Evolutionary conservation across 2,797 vertebrate genomes (phyloP), one percentile per base, ranked within the genome.

Genomic region (Scyliorhinus canicula): DNA sequence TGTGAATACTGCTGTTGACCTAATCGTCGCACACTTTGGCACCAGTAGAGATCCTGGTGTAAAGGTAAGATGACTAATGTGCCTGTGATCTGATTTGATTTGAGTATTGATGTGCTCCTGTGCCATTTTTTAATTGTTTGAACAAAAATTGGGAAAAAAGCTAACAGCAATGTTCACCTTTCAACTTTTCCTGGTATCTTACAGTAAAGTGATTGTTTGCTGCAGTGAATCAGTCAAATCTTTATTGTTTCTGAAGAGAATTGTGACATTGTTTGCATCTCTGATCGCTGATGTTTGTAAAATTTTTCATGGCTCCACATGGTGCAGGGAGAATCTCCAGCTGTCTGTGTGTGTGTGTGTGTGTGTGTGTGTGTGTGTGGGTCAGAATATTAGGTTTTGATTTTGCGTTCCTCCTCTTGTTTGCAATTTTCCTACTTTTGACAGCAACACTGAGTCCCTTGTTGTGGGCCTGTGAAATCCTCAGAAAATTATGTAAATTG

Each of bases 21-120:
- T 99, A 95, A 99, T 99, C 0, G 99, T 99, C 95, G 99, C 98
- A 52, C 99, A 99, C 96, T 99, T 99, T 74, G 98, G 99, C 95
- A 99, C 98, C 95, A 99, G 98, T 96, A 97, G 99, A 95, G 98
- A 99, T 95, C 98, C 98, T 0, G 98, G 98, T 0, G 98, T 99
- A 5, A 99, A 99, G 98, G 99, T 99, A 96, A 0, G 47, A 63
- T 74, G 21, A 63, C 28, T 79, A n/a, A 52, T 94, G 28, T 90
- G 86, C n/a, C 28, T 90, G 8, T n/a, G 86, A n/a, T 35, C 31
- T 90, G 86, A 90, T 90, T 21, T 90, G 52, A 35, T 57, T 57
- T 57, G 31, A 0, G 35, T 57, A 57, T 57, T 57, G 19, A n/a
- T 60, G 14, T 57, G 44, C 35, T 52, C 24, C 7, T 71, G 8